phyloP scores from a whole-genome alignment of 2,113 vertebrate species.

The Oncorhynchus mykiss region DNA sequence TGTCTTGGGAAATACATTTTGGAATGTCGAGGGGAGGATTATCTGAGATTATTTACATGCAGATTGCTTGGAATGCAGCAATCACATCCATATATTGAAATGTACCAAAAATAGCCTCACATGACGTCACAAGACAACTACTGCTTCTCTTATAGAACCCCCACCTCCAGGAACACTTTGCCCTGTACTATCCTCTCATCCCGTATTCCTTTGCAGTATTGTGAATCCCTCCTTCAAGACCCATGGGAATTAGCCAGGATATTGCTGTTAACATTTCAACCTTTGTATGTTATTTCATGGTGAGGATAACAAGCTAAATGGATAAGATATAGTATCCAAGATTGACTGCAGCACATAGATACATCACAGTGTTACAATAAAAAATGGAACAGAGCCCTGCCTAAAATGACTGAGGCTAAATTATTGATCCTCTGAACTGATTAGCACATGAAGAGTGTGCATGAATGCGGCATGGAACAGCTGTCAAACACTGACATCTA shows the following conservation, averaged over 20 bases:
- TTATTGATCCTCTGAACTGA: conserved; percentile 56
- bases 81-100: conserved; percentile 59
- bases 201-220: conserved; percentile 9
- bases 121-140: not conserved
- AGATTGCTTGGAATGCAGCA: conserved; percentile 63
- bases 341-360: not conserved
- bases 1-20: conserved; percentile 65
- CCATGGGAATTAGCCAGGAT: not conserved
- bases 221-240: no score
- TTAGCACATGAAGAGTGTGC: conserved; percentile 49
- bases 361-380: not conserved
- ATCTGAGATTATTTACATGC: conserved; percentile 68
- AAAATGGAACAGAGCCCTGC: not conserved
- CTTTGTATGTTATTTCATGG: not conserved
- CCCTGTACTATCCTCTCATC: not conserved
- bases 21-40: conserved; percentile 57
- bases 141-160: conserved; percentile 15
- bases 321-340: not conserved
- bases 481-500: conserved; percentile 59
- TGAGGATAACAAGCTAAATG: not conserved
- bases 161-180: conserved; percentile 7
- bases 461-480: conserved; percentile 14
- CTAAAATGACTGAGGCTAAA: conserved; percentile 48
- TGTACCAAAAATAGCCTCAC: conserved; percentile 47
- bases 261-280: not conserved